Conservation (phyloP, 30 jellyfish, hydroid and myxozoan species). For the Aurelia sp. region DNA sequence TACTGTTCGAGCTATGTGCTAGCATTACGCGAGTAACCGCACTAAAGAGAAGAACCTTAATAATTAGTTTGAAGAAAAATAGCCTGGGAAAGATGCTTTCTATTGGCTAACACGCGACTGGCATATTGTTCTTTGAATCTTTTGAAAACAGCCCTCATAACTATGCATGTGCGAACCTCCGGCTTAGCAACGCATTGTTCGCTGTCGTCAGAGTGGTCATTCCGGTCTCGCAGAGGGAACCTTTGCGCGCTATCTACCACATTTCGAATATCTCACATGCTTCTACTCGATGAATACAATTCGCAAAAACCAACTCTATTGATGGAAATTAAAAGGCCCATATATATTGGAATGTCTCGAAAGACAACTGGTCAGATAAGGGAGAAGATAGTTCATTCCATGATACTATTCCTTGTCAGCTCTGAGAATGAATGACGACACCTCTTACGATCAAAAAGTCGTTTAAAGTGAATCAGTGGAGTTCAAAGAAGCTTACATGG, state of each 20-base stretch:
- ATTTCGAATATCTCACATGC: conserved; percentile 46
- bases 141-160: conserved; percentile 16
- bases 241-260: conserved; percentile 52
- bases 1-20: conserved; percentile 35
- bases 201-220: conserved; percentile 46
- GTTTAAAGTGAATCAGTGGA: too few species aligned
- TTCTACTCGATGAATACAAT: conserved; percentile 20
- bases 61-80: conserved; percentile 24
- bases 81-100: conserved; percentile 38
- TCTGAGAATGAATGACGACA: too few species aligned
- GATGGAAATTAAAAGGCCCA: conserved; percentile 41
- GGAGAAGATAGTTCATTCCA: neutral
- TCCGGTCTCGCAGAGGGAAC: conserved; percentile 26
- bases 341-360: conserved; percentile 43
- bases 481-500: too few species aligned
- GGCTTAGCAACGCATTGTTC: conserved; percentile 33
- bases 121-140: conserved; percentile 45
- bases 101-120: conserved; percentile 65
- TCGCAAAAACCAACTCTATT: conserved; percentile 67
- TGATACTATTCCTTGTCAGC: neutral
- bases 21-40: conserved; percentile 60
- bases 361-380: conserved; percentile 17
- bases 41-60: conserved; percentile 15
- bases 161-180: conserved; percentile 52
- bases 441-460: too few species aligned